Conservation (phyloP, 1,140 invertebrate genomes). For the Sogatella furcifera region DNA sequence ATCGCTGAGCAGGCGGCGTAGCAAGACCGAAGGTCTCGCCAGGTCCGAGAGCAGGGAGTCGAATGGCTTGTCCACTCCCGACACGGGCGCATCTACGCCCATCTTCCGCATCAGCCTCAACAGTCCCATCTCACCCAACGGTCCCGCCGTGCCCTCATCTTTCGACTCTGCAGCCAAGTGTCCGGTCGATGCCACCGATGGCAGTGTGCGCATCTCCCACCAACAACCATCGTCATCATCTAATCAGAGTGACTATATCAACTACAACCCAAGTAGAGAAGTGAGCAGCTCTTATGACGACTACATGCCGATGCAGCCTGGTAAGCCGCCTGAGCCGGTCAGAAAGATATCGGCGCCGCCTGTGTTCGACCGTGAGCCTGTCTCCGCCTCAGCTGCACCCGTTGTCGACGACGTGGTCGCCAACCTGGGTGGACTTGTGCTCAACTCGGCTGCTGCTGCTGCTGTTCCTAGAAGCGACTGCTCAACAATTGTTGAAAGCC, state of each 20-base stretch:
- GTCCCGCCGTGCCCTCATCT: conserved; percentile 35
- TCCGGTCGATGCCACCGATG: conserved; percentile 29
- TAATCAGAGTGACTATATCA: conserved; percentile 9
- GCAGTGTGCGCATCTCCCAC: conserved; percentile 23
- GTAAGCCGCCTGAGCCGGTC: background rate
- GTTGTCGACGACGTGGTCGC: background rate
- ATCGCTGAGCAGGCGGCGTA: conserved; percentile 27
- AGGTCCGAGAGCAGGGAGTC: conserved; percentile 33
- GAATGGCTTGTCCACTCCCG: conserved; percentile 38
- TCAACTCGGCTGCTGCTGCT: background rate
- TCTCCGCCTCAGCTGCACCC: background rate
- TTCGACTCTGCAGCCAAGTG: conserved; percentile 21
- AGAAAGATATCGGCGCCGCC: conserved; percentile 7
- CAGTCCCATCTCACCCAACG: conserved; percentile 44
- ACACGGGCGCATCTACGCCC: conserved; percentile 37
- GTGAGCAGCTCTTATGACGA: background rate
- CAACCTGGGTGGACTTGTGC: background rate
- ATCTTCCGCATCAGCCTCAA: conserved; percentile 48
- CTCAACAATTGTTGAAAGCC: background rate
- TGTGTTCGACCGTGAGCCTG: background rate
- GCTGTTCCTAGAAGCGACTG: background rate
- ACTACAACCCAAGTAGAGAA: background rate
- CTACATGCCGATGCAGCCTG: conserved; percentile 10
- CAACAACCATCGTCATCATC: background rate
- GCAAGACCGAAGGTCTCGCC: conserved; percentile 24